Base-by-base conservation (phyloP, 2,888 invertebrate genomes). In the Bombyx huttoni region DNA sequence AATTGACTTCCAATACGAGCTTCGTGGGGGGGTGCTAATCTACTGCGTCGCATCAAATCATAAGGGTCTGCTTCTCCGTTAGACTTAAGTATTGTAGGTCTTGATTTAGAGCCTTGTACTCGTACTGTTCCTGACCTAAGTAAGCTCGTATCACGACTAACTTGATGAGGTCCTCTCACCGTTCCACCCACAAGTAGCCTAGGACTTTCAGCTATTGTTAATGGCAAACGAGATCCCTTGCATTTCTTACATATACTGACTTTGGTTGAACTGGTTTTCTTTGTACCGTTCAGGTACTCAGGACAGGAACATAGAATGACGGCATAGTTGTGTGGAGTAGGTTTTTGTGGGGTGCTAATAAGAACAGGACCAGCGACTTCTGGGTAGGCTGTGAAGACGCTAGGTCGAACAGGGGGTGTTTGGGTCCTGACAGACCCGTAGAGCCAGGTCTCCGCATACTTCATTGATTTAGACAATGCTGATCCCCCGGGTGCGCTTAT, bases 381-480 rank as follows among this genome's bases (percentile, higher is more conserved):
- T 48, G 86, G 72, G 57, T 89, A 89, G 49, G 82, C 71, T 56
- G 90, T 81, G 61, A 89, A 89, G 58, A 90, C 84, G 55, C 88
- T 83, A 48, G 88, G 81, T 67, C 89, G 71, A 52, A 78, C 74
- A 61, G 81, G 78, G 67, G 78, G 79, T 63, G 88, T 89, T 59
- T 89, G 86, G 58, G 86, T 89, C 65, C 93, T 89, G 1, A 94
- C 92, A 46, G 94, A 94, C 64, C 95, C 94, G 71, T 96, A 95
- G 13, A 95, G 90, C 95, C 95, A 96, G 52, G 94, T 94, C 70
- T 96, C 94, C 46, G 94, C 94, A 82, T 94, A 94, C 75, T 93
- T 92, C 94, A 95, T 94, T 69, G 94, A 94, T 75, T 94, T 93
- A 54, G 94, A 93, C 51, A 95, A 77, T n/a, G 94, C 91, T 66